Base-by-base conservation (phyloP, 1,140 invertebrate genomes). In the Pinna nobilis region DNA sequence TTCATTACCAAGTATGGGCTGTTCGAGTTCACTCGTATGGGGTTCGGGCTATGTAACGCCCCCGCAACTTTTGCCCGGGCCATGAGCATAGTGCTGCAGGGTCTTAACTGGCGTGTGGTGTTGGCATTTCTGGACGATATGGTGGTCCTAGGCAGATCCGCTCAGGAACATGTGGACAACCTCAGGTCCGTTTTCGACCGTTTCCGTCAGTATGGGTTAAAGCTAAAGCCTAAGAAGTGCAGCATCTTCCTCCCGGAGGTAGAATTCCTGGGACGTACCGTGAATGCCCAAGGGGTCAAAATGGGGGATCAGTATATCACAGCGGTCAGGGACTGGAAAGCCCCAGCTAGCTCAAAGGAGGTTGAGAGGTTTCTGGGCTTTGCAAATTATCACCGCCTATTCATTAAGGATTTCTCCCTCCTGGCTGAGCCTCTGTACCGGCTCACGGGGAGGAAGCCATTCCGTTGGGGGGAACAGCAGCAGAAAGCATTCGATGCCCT, bases 271-370 rank as follows among this genome's bases (percentile, higher is more conserved):
- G 76, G 71, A 0, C 30, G 72, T 32, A 39, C 23, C 18, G 72
- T 78, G 18, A 51, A 49, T 20, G 32, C 25, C 3, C 20, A 80
- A 1, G 89, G 90, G n/a, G 32, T 90, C 11, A 28, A 39, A 3
- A 66, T 66, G 1, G 30, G 37, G 0, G 30, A 39, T 4, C 32
- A 55, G 9, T 37, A 78, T n/a, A 20, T 71, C 15, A 47, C 64
- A 20, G 39, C 33, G 3, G 55, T 74, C 1, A 30, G 44, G 20
- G 25, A 66, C 5, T 78, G 71, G 50, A 37, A n/a, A 1, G 28
- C 47, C 9, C 71, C 67, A 0, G 37, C 20, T 25, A 44, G 15
- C 7, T 51, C 66, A 23, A 78, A 60, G 35, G 60, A 78, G 13
- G 71, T 78, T 3, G 66, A 66, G 20, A 15, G 32, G 2, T 57